phyloP scores from a whole-genome alignment of 2,113 vertebrate species.

The Vulpes vulpes region DNA sequence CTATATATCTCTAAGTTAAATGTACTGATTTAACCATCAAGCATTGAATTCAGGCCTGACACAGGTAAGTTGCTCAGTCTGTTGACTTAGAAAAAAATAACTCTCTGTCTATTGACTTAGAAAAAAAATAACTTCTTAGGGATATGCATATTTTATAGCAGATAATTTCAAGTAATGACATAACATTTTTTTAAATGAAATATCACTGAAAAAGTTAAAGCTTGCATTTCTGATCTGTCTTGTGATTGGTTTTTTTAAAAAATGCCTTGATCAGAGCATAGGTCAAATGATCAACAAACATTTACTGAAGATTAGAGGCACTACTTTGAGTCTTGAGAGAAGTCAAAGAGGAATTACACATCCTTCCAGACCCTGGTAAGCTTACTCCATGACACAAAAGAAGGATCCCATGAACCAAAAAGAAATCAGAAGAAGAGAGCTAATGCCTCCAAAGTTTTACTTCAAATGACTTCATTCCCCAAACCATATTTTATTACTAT shows the following conservation, averaged over 20 bases:
- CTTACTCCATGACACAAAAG: neutral
- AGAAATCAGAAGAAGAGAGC: neutral
- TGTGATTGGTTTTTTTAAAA: neutral
- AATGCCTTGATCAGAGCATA: neutral
- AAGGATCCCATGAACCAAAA: neutral
- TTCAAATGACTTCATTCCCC: neutral
- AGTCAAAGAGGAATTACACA: neutral
- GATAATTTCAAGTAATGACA: slow-evolving; percentile 1
- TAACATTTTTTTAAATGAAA: neutral
- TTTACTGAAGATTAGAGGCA: neutral
- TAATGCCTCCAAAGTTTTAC: neutral
- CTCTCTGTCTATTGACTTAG: neutral
- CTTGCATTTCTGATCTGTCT: neutral
- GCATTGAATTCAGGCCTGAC: neutral
- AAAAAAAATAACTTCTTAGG: neutral
- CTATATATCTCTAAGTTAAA: neutral
- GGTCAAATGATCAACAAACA: neutral
- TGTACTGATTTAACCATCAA: neutral
- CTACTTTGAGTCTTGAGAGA: neutral
- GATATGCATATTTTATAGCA: neutral
- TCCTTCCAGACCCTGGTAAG: neutral
- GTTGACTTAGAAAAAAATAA: neutral
- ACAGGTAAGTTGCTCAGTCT: neutral
- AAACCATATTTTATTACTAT: slow-evolving; percentile 30
- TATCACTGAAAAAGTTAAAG: neutral